A percentile compares a stretch with the other conserved stretches of the same genome.
Conservation (phyloP, 2,888 invertebrate species). For the Ommatoiulus sabulosus region DNA sequence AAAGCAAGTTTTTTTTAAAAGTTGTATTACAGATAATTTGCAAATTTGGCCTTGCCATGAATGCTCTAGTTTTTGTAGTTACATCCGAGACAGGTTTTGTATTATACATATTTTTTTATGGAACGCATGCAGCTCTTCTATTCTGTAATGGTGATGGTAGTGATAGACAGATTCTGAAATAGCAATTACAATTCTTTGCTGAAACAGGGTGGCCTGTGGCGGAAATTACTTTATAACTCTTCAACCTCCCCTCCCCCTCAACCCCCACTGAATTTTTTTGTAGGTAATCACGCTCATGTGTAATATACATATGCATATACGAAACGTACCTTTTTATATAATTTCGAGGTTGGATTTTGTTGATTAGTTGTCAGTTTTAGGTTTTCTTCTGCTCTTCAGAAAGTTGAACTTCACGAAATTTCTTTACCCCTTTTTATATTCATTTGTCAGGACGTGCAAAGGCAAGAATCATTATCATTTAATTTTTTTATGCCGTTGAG, state of each 20-base stretch:
- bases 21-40: conserved; percentile 43
- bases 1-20: conserved; percentile 29
- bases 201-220: conserved; percentile 35
- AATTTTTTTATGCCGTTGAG: not conserved
- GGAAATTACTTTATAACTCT: conserved; percentile 31
- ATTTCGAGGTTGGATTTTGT: conserved; percentile 31
- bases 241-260: not conserved
- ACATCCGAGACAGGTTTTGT: conserved; percentile 43
- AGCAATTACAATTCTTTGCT: conserved; percentile 24
- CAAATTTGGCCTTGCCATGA: conserved; percentile 11
- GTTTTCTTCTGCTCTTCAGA: conserved; percentile 23
- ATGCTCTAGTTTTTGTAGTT: conserved; percentile 28
- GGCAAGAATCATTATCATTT: not conserved
- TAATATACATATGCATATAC: not conserved
- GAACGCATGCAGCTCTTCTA: conserved; percentile 14
- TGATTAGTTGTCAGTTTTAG: conserved; percentile 31
- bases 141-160: conserved; percentile 36
- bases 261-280: conserved; percentile 3
- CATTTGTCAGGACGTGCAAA: not conserved
- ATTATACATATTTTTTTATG: conserved; percentile 36
- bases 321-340: conserved; percentile 13
- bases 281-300: not conserved
- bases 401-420: conserved; percentile 24
- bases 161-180: conserved; percentile 36
- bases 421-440: not conserved